Evolutionary conservation across 2,113 vertebrate genomes (phyloP), one percentile per base, ranked within the genome.

Genomic region (Burhinus oedicnemus): DNA sequence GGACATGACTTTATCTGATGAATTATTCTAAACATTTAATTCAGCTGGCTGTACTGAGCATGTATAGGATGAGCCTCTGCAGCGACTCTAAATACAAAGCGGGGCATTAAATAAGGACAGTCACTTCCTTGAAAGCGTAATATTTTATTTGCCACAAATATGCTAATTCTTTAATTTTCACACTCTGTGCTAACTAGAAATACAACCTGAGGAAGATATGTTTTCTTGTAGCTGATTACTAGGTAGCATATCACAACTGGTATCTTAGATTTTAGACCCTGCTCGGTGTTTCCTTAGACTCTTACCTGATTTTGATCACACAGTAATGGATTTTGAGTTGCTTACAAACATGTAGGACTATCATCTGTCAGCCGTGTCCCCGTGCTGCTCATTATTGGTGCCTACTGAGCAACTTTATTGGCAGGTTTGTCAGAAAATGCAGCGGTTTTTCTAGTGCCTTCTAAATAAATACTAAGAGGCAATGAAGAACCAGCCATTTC

Each of bases 151-250:
- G 58, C 87, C 79, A 90, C 79, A 93, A 93, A 93, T 93, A 95
- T 80, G 71, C 71, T 94, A 95, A 96, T 94, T 95, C 82, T 94
- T 89, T 95, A 93, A 87, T 96, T 96, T 96, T 74, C 82, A 80
- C 70, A 74, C 60, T 45, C 40, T 49, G 11, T 57, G 40, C 62
- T 81, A 88, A 94, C 49, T 47, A 90, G 81, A 95, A 96, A 94
- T 88, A 95, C 51, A 88, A 76, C 69, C 52, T 26, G 19, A 87
- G 36, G n/a, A 62, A 82, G 89, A 89, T 18, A 52, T 2, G 7
- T 83, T 96, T 93, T 62, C 87, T 55, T 74, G 77, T 51, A 74
- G 57, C 81, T 89, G 61, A 89, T 92, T 91, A 85, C 54, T 65
- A 45, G 80, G 57, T 60, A 93, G 44, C 49, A 42, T 60, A 75